Conservation (phyloP, 2,888 invertebrate species). For the Brenthis ino region DNA sequence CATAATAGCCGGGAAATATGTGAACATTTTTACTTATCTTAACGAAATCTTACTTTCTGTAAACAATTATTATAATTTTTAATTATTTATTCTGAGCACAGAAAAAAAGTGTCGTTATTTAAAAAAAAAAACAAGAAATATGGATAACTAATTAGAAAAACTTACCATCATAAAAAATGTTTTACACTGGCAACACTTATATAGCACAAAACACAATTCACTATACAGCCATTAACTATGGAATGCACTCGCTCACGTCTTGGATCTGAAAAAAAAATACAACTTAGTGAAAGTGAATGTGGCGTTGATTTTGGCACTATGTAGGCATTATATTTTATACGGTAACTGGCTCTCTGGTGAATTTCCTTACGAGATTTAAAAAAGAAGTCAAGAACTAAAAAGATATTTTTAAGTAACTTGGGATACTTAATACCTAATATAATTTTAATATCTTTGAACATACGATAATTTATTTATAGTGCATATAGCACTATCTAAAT, state of each 20-base stretch:
- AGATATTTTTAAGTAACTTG: too few relatives aligned
- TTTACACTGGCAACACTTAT: conserved; percentile 32
- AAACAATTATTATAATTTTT: too few relatives aligned
- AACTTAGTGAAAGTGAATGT: conserved; percentile 61
- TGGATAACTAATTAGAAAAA: not conserved
- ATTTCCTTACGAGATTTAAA: too few relatives aligned
- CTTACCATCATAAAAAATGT: conserved; percentile 27
- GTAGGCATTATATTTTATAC: conserved; percentile 21
- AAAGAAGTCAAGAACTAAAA: too few relatives aligned
- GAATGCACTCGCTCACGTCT: conserved; percentile 49
- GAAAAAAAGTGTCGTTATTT: not conserved
- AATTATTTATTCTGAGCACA: too few relatives aligned
- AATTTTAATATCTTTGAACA: too few relatives aligned
- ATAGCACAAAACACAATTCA: conserved; percentile 44
- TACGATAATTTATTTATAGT: too few relatives aligned
- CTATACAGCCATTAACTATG: conserved; percentile 37
- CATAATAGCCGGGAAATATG: too few relatives aligned
- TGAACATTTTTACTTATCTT: too few relatives aligned
- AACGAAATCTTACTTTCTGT: too few relatives aligned
- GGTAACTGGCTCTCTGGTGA: not conserved
- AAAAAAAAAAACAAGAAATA: not conserved
- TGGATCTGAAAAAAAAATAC: conserved; percentile 55
- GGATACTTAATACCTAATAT: too few relatives aligned
- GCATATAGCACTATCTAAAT: too few relatives aligned
- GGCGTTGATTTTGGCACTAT: conserved; percentile 52